phyloP scores from a whole-genome alignment of 1,140 invertebrate genomes.

The Anadara kagoshimensis region DNA sequence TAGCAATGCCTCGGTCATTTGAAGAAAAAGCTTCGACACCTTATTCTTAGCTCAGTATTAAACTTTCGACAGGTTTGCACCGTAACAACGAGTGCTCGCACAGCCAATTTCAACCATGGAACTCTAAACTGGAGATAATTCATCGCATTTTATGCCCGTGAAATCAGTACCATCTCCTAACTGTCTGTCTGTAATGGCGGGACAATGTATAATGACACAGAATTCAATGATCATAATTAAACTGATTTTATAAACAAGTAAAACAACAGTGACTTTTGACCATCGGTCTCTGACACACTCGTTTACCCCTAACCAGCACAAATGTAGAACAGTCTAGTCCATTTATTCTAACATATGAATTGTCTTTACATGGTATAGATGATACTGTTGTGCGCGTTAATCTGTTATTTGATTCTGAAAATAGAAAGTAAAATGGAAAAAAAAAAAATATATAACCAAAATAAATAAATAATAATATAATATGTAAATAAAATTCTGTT shows the following conservation, averaged over 20 bases:
- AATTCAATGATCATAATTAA: too few relatives aligned
- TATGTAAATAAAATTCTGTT: neutral
- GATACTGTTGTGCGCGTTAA: conserved; percentile 2
- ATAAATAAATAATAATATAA: neutral
- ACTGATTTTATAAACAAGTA: conserved; percentile 24
- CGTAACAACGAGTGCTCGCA: too few relatives aligned
- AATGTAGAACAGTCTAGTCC: conserved; percentile 20
- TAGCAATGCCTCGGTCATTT: too few relatives aligned
- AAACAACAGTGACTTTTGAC: conserved; percentile 33
- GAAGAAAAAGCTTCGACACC: too few relatives aligned
- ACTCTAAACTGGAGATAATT: too few relatives aligned
- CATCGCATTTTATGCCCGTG: too few relatives aligned
- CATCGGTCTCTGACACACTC: conserved; percentile 25
- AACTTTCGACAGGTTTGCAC: too few relatives aligned
- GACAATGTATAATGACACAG: too few relatives aligned
- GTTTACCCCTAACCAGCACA: conserved; percentile 21
- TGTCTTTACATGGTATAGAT: conserved; percentile 23
- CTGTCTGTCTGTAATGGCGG: too few relatives aligned
- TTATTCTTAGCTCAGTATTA: too few relatives aligned
- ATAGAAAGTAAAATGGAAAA: neutral
- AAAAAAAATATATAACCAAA: neutral
- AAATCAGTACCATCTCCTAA: too few relatives aligned
- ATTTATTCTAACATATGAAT: conserved; percentile 34
- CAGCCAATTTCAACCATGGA: too few relatives aligned
- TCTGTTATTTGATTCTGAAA: conserved; percentile 23